Percentiles rank a stretch among this genome's conserved stretches.
These are phyloP conservation scores for Gracilinanus agilis DNA, from an alignment of 2,113 vertebrate species.

Conservation along the genomic window DNA sequence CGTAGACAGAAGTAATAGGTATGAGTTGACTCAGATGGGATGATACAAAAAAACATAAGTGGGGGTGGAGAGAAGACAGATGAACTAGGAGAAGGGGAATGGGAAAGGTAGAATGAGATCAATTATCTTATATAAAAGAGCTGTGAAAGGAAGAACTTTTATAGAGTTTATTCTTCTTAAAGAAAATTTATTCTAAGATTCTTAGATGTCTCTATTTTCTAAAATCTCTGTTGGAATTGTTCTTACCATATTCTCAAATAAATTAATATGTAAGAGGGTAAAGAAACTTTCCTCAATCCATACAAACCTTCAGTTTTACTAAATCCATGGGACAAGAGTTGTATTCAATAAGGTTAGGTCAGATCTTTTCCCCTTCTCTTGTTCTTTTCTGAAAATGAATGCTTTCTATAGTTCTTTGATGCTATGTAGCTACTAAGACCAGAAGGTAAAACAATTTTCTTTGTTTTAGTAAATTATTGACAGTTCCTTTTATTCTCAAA, in stretches of 20 bases:
- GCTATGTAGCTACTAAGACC: neutral
- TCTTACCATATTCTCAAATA: neutral
- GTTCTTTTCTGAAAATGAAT: constrained; percentile 31
- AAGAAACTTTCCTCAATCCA: neutral
- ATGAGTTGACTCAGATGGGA: too few relatives aligned
- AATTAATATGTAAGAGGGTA: neutral
- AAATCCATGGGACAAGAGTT: neutral
- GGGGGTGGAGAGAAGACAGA: too few relatives aligned
- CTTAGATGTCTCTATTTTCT: neutral
- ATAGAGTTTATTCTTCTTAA: neutral
- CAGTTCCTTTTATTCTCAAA: neutral
- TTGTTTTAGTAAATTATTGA: constrained; percentile 12
- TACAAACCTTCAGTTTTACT: neutral
- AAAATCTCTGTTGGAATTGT: neutral
- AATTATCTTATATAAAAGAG: too few relatives aligned
- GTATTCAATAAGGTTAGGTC: neutral
- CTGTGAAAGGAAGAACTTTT: too few relatives aligned
- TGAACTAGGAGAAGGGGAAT: too few relatives aligned
- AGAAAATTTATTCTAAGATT: neutral
- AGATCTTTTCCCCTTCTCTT: constrained; percentile 30
- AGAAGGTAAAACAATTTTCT: constrained; percentile 15
- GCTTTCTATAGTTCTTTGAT: neutral
- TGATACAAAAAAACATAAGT: too few relatives aligned
- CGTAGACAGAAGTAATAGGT: too few relatives aligned
- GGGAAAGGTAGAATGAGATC: too few relatives aligned